phyloP scores from a whole-genome alignment of 92 coral and sea anemone species.

The Palythoa grandis region DNA sequence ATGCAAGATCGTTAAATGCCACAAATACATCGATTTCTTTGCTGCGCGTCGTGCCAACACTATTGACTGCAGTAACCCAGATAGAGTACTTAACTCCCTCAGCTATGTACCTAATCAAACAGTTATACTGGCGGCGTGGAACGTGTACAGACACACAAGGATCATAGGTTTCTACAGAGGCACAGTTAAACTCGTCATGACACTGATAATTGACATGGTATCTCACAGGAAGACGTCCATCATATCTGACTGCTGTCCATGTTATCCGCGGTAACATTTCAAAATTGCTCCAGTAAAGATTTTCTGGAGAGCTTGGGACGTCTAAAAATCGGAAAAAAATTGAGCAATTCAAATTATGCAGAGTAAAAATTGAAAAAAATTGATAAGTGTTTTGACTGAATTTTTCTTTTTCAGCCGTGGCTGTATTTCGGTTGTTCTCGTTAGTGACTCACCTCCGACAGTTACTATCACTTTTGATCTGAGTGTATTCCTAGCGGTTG shows the following conservation, averaged over 20 bases:
- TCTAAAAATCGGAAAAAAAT: neutral
- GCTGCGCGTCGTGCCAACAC: neutral
- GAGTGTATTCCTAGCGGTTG: neutral
- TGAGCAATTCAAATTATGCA: neutral
- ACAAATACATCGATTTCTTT: neutral
- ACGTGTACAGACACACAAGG: neutral
- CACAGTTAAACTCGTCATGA: neutral
- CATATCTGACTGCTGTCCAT: slow-evolving; percentile 13
- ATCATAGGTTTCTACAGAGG: neutral
- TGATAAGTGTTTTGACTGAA: neutral
- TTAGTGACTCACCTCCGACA: slow-evolving; percentile 33
- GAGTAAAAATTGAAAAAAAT: neutral
- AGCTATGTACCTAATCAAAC: slow-evolving; percentile 15
- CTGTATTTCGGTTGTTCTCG: too few species aligned
- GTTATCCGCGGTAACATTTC: slow-evolving; percentile 34
- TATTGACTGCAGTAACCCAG: slow-evolving; percentile 26
- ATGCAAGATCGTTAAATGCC: neutral
- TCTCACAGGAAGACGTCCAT: slow-evolving; percentile 11
- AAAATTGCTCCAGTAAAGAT: slow-evolving; percentile 25
- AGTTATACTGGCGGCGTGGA: neutral
- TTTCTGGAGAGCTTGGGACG: slow-evolving; percentile 31
- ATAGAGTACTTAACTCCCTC: slow-evolving; percentile 14
- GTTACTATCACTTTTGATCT: slow-evolving; percentile 10
- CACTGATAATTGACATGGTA: slow-evolving; percentile 21
- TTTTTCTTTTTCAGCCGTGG: too few species aligned